phyloP scores from a whole-genome alignment of 2,888 invertebrate genomes.

The Autographa gamma region DNA sequence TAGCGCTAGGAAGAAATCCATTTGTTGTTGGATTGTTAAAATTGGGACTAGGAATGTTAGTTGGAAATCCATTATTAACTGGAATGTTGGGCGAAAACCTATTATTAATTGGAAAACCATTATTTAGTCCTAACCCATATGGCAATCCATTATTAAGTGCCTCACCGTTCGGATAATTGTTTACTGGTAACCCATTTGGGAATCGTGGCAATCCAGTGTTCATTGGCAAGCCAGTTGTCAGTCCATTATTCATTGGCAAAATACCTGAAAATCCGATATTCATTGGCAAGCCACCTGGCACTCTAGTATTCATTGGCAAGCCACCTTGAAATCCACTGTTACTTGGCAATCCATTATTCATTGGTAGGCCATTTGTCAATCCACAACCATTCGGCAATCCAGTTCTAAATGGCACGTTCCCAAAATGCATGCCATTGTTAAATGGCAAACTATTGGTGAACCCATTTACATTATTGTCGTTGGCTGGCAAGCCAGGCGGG shows the following conservation, averaged over 20 bases:
- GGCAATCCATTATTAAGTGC: background rate
- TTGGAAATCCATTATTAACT: background rate
- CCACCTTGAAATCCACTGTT: background rate
- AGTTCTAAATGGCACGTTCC: conserved; percentile 9
- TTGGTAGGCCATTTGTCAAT: background rate
- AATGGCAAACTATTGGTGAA: conserved; percentile 5
- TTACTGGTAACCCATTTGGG: conserved; percentile 9
- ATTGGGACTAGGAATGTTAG: background rate
- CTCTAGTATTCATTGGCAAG: conserved; percentile 10
- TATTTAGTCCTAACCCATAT: conserved; percentile 1
- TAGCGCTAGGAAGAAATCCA: background rate
- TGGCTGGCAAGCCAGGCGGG: background rate
- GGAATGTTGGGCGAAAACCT: background rate
- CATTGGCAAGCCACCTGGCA: conserved; percentile 13
- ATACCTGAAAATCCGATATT: conserved; percentile 1
- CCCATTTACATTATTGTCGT: conserved; percentile 13
- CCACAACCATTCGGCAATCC: conserved; percentile 2
- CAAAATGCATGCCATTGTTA: conserved; percentile 10
- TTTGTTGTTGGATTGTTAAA: conserved; percentile 10
- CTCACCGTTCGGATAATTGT: conserved; percentile 12
- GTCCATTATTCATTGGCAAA: conserved; percentile 3
- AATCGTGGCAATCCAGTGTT: conserved; percentile 18
- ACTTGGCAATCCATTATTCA: background rate
- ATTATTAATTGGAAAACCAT: conserved; percentile 14
- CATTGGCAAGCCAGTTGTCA: background rate